phyloP scores from a whole-genome alignment of 2,113 vertebrate species.

The Myocastor coypus region DNA sequence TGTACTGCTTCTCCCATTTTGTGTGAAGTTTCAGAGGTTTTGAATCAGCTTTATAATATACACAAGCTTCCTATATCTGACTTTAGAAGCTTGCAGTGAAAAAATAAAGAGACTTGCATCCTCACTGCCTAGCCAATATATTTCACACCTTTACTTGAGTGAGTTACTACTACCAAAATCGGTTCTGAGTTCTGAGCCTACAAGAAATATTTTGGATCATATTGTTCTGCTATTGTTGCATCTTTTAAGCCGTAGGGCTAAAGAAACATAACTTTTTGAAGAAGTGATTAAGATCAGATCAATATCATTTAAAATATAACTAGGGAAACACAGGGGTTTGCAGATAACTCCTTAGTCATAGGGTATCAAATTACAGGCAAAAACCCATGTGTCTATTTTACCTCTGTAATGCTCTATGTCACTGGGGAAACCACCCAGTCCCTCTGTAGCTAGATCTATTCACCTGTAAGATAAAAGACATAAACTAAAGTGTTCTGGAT shows the following conservation, averaged over 20 bases:
- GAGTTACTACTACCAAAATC: background rate
- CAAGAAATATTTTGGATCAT: background rate
- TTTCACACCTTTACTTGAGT: background rate
- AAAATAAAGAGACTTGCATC: background rate
- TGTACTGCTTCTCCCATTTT: background rate
- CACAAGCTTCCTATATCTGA: background rate
- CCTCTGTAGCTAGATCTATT: background rate
- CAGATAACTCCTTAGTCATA: background rate
- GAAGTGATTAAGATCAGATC: background rate
- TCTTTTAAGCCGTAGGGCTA: background rate
- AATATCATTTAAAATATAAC: constrained; percentile 35
- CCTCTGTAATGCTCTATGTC: background rate
- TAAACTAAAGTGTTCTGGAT: background rate
- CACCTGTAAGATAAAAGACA: background rate
- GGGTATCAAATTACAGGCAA: background rate
- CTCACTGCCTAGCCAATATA: background rate
- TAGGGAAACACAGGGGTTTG: background rate
- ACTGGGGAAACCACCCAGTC: background rate
- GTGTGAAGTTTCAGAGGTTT: constrained; percentile 21
- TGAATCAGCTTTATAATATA: constrained; percentile 29
- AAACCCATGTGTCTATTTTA: background rate
- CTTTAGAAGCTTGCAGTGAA: background rate
- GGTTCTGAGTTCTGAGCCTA: background rate
- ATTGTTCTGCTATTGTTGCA: background rate
- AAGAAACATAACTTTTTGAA: background rate